phyloP scores from a whole-genome alignment of 2,888 invertebrate species.

The Germaria angustata region DNA sequence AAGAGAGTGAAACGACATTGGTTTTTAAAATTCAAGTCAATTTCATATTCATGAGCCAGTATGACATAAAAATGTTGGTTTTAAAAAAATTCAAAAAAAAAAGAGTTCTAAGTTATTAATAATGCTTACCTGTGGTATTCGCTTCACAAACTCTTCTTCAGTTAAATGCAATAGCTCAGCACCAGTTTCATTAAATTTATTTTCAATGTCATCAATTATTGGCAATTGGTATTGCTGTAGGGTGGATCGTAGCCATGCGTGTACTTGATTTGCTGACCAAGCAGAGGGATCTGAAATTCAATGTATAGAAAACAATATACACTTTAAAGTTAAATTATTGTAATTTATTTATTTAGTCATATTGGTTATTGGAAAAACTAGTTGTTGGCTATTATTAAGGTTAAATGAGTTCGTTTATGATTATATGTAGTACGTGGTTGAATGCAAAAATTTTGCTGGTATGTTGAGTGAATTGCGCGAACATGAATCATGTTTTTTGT shows the following conservation, averaged over 20 bases:
- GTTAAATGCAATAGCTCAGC: constrained; percentile 87
- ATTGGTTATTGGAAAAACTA: constrained; percentile 32
- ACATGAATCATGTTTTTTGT: constrained; percentile 40
- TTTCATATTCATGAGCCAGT: too few species aligned
- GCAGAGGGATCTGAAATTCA: constrained; percentile 88
- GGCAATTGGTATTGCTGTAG: constrained; percentile 89
- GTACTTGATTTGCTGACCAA: constrained; percentile 92
- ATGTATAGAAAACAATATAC: not conserved
- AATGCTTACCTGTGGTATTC: constrained; percentile 87
- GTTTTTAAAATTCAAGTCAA: too few species aligned
- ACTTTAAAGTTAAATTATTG: not conserved
- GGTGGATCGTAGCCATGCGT: constrained; percentile 94
- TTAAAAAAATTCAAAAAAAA: too few species aligned
- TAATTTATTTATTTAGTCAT: constrained; percentile 40
- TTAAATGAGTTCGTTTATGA: constrained; percentile 49
- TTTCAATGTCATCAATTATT: constrained; percentile 86
- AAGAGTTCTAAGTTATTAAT: too few species aligned
- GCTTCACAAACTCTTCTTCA: constrained; percentile 91
- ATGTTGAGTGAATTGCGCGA: constrained; percentile 8
- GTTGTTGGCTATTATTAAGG: constrained; percentile 44
- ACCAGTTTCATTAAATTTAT: constrained; percentile 91
- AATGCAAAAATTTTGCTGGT: constrained; percentile 5
- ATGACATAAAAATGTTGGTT: too few species aligned
- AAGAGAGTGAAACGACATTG: too few species aligned
- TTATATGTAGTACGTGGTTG: too few species aligned